Evolutionary conservation across 2,888 invertebrate species (phyloP).

Genomic region (Synergus itoensis): DNA sequence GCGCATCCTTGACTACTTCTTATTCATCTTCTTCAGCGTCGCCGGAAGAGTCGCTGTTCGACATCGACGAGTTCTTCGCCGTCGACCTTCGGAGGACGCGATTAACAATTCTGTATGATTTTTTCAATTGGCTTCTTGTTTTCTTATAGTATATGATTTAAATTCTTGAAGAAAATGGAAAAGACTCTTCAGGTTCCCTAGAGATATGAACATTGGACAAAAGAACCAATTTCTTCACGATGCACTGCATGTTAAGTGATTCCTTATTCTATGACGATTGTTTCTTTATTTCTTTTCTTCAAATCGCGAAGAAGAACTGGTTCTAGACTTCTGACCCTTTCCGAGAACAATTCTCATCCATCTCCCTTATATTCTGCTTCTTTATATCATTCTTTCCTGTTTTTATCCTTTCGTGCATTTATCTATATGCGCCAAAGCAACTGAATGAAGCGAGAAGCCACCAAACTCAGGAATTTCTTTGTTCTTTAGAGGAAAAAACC

Average conservation of each 20-base stretch:
- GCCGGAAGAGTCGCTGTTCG: slow-evolving; percentile 42
- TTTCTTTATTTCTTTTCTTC: slow-evolving; percentile 1
- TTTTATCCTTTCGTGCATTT: not conserved
- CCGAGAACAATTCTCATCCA: not conserved
- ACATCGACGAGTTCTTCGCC: slow-evolving; percentile 40
- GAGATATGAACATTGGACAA: not conserved
- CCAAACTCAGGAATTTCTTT: slow-evolving; percentile 3
- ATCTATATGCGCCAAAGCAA: slow-evolving; percentile 1
- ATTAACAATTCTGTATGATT: not conserved
- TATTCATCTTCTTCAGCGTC: slow-evolving; percentile 50
- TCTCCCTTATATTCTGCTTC: not conserved
- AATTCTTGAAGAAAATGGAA: not conserved
- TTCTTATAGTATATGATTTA: too few relatives aligned
- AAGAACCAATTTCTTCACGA: not conserved
- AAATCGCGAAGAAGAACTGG: slow-evolving; percentile 23
- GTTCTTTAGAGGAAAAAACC: not conserved
- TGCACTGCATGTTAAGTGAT: not conserved
- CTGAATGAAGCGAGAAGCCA: not conserved
- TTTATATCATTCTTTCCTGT: not conserved
- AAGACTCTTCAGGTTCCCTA: not conserved
- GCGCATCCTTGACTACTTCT: slow-evolving; percentile 51
- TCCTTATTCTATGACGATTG: not conserved
- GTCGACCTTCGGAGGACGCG: slow-evolving; percentile 62
- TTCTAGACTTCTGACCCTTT: slow-evolving; percentile 11
- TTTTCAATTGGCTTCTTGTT: not conserved